Conservation (phyloP, 2,113 vertebrate genomes). For the Chaetura pelagica region DNA sequence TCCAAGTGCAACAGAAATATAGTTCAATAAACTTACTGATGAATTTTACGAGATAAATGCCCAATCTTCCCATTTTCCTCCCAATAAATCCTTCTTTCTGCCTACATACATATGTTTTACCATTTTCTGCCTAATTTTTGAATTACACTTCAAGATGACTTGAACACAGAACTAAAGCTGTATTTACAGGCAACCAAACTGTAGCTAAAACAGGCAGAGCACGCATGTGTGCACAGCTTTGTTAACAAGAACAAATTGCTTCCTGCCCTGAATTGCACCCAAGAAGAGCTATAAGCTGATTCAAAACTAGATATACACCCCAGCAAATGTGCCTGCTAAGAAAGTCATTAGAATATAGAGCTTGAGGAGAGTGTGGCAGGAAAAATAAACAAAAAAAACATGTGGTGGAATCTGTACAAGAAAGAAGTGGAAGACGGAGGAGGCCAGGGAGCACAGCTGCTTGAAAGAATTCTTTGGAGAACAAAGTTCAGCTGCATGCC, state of each 20-base stretch:
- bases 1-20: neutral
- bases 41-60: neutral
- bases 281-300: neutral
- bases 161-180: neutral
- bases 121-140: neutral
- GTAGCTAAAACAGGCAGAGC: neutral
- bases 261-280: conserved; percentile 21
- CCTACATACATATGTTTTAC: neutral
- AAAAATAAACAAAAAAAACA: conserved; percentile 21
- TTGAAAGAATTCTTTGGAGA: neutral
- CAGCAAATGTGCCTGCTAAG: neutral
- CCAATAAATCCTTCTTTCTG: neutral
- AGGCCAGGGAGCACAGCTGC: neutral
- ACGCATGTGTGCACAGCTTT: neutral
- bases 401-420: neutral
- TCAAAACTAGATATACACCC: neutral
- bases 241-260: conserved; percentile 32
- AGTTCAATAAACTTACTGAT: neutral
- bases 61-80: neutral
- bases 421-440: neutral
- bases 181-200: neutral
- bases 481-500: neutral
- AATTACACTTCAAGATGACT: neutral
- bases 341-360: conserved; percentile 22
- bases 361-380: neutral